Percentiles rank a stretch among this genome's conserved stretches.
Evolutionary conservation across 2,113 vertebrate species (phyloP).

Genomic region (Arothron firmamentum): DNA sequence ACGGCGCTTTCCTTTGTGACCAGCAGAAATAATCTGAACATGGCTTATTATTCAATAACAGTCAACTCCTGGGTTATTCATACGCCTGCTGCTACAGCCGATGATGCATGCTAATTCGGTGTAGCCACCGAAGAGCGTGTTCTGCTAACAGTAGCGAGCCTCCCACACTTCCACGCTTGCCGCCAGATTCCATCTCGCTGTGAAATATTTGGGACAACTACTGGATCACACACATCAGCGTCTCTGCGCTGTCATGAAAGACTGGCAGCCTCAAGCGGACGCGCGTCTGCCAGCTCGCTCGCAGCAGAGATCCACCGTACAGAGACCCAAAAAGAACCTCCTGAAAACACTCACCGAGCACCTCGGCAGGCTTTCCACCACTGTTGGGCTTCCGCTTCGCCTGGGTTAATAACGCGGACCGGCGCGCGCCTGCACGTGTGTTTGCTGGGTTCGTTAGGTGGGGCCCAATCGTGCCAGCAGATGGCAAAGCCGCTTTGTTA

Average conservation of each 20-base stretch:
- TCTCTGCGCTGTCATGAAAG: constrained; percentile 43
- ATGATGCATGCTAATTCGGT: constrained; percentile 55
- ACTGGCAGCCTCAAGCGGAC: constrained; percentile 19
- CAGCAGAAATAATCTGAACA: no score
- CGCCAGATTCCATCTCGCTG: constrained; percentile 53
- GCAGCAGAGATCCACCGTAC: neutral
- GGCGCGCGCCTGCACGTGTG: constrained; percentile 9
- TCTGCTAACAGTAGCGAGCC: constrained; percentile 48
- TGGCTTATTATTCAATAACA: no score
- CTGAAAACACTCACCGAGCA: neutral
- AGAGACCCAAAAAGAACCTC: neutral
- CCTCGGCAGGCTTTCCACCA: constrained; percentile 7
- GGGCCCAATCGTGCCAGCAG: constrained; percentile 71
- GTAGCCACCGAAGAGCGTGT: constrained; percentile 50
- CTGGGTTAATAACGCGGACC: constrained; percentile 48
- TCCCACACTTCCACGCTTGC: constrained; percentile 52
- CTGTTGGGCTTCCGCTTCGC: constrained; percentile 46
- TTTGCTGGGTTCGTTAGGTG: constrained; percentile 66
- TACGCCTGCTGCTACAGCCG: constrained; percentile 23
- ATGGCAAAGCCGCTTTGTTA: constrained; percentile 76
- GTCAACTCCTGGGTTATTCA: constrained; percentile 7
- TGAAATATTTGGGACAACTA: constrained; percentile 49
- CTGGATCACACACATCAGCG: constrained; percentile 60
- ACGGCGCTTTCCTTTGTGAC: neutral
- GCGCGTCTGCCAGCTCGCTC: constrained; percentile 1